Conservation (phyloP, 2,113 vertebrate species). For the Gila orcuttii region DNA sequence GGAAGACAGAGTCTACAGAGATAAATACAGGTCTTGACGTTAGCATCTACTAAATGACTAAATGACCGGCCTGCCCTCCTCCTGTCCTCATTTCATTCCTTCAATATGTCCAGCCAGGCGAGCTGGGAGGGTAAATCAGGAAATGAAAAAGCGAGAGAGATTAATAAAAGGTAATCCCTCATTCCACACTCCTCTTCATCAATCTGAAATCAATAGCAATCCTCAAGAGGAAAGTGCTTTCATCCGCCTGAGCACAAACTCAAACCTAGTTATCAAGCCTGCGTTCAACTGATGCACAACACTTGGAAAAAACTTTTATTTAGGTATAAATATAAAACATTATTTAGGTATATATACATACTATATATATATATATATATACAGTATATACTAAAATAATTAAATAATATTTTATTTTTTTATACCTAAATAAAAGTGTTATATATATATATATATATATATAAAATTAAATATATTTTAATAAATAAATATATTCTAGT, state of each 20-base stretch:
- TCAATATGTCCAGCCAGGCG: background rate
- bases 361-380: too few species aligned
- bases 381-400: too few species aligned
- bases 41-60: background rate
- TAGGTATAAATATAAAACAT: background rate
- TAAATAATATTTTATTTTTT: too few species aligned
- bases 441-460: too few species aligned
- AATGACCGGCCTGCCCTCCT: background rate
- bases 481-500: too few species aligned
- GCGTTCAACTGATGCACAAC: background rate
- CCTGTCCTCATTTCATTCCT: background rate
- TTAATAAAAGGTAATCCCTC: background rate
- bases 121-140: background rate
- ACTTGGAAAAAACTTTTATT: too few species aligned
- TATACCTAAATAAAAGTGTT: too few species aligned
- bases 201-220: slow-evolving; percentile 24
- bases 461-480: too few species aligned
- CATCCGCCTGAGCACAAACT: background rate
- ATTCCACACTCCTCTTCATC: background rate
- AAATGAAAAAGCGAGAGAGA: slow-evolving; percentile 16
- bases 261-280: background rate
- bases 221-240: background rate
- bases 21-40: background rate
- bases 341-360: too few species aligned
- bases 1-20: background rate